Evolutionary conservation across 1,140 invertebrate species (phyloP).

Genomic region (Nasonia vitripennis): DNA sequence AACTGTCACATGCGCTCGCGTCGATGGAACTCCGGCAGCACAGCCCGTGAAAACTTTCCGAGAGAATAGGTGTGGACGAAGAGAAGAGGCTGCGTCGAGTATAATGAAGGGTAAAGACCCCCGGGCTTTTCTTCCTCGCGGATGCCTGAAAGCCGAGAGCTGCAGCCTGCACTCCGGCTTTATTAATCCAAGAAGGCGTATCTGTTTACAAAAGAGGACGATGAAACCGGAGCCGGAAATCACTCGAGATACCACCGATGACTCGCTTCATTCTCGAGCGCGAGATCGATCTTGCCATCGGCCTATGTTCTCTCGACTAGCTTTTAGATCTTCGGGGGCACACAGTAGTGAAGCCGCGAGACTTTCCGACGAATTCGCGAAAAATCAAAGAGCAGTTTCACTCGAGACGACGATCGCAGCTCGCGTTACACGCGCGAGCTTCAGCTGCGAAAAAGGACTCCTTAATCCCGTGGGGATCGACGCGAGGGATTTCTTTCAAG

Average conservation of each 20-base stretch:
- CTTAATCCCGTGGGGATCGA: neutral
- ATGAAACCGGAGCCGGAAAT: conserved; percentile 60
- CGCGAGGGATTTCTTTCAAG: neutral
- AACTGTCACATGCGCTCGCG: neutral
- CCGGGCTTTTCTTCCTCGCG: conserved; percentile 25
- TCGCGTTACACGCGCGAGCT: neutral
- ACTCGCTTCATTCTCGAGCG: neutral
- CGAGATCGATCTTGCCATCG: neutral
- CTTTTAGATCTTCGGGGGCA: neutral
- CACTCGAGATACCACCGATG: conserved; percentile 51
- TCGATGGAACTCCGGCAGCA: neutral
- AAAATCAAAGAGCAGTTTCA: neutral
- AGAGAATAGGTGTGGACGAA: neutral
- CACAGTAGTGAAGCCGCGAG: neutral
- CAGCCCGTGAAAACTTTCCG: too few relatives aligned
- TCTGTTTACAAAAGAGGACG: conserved; percentile 51
- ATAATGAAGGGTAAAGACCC: conserved; percentile 46
- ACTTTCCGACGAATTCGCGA: neutral
- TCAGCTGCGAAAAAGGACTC: neutral
- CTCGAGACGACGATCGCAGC: neutral
- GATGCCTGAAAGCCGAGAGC: conserved; percentile 49
- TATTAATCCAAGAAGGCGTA: conserved; percentile 58
- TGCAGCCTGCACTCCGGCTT: conserved; percentile 40
- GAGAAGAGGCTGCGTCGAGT: neutral
- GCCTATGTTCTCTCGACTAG: neutral